These are phyloP conservation scores for Pseudois nayaur DNA, from an alignment of 2,113 vertebrate species.

Conservation along the genomic window DNA sequence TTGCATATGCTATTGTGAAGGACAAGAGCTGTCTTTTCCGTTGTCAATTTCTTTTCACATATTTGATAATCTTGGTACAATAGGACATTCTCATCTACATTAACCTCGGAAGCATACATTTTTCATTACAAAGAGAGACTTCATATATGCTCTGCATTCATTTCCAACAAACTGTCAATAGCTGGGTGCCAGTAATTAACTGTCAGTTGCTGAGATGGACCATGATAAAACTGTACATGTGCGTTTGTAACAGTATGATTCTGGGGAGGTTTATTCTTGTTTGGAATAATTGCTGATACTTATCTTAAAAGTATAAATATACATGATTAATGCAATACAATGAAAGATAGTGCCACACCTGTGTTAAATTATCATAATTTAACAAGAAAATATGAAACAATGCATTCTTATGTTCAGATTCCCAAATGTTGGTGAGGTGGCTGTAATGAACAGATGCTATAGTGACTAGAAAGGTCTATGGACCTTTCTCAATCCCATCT, in stretches of 20 bases:
- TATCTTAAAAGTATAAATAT: not conserved
- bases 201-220: not conserved
- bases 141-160: not conserved
- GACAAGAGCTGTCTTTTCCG: conserved; percentile 27
- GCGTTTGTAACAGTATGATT: not conserved
- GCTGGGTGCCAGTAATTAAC: not conserved
- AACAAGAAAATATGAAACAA: not conserved
- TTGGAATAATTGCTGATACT: not conserved
- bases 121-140: not conserved
- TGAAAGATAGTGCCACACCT: not conserved
- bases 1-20: conserved; percentile 19
- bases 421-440: not conserved
- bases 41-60: conserved; percentile 39
- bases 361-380: not conserved
- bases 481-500: not conserved
- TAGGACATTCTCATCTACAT: not conserved
- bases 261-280: not conserved
- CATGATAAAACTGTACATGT: not conserved
- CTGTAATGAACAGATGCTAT: not conserved
- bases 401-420: not conserved
- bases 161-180: not conserved
- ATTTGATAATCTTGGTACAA: conserved; percentile 36
- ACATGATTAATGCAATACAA: not conserved
- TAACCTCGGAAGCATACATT: not conserved
- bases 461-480: not conserved